Conservation (phyloP, 2,113 vertebrate genomes). For the Lethenteron camtschaticum region DNA sequence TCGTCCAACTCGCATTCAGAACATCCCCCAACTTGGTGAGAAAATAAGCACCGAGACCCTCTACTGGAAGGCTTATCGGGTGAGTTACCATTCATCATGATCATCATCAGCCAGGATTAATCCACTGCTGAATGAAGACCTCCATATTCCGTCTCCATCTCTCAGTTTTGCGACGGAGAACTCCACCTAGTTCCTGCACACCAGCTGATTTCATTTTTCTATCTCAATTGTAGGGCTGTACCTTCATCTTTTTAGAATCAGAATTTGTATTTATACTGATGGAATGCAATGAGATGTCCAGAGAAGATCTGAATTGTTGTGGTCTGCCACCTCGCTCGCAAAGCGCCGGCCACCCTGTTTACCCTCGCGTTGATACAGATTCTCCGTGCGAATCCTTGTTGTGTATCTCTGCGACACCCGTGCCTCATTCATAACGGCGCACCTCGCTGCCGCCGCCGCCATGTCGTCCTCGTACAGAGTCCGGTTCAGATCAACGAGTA, state of each 20-base stretch:
- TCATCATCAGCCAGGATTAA: not conserved
- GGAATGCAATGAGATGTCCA: too few relatives aligned
- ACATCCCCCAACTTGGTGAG: slow-evolving; percentile 53
- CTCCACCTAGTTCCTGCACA: not conserved
- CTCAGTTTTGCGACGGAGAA: too few relatives aligned
- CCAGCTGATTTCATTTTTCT: not conserved
- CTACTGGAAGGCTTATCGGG: slow-evolving; percentile 84
- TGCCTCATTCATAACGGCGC: too few relatives aligned
- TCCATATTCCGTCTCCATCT: too few relatives aligned
- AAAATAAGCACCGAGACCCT: slow-evolving; percentile 66
- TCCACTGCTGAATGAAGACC: not conserved
- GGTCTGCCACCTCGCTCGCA: not conserved
- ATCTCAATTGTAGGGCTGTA: not conserved
- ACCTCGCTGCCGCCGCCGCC: too few relatives aligned
- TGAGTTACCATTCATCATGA: slow-evolving; percentile 14
- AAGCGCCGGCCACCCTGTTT: not conserved
- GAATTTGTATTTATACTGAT: too few relatives aligned
- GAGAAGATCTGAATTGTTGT: not conserved
- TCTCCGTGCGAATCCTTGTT: too few relatives aligned
- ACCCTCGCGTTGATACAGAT: too few relatives aligned
- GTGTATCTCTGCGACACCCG: too few relatives aligned
- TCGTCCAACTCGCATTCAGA: slow-evolving; percentile 47
- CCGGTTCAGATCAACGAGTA: slow-evolving; percentile 92
- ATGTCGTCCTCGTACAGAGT: slow-evolving; percentile 23
- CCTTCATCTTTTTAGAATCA: not conserved